Evolutionary conservation across 2,888 invertebrate genomes (phyloP).

Genomic region (Cosmia trapezina): DNA sequence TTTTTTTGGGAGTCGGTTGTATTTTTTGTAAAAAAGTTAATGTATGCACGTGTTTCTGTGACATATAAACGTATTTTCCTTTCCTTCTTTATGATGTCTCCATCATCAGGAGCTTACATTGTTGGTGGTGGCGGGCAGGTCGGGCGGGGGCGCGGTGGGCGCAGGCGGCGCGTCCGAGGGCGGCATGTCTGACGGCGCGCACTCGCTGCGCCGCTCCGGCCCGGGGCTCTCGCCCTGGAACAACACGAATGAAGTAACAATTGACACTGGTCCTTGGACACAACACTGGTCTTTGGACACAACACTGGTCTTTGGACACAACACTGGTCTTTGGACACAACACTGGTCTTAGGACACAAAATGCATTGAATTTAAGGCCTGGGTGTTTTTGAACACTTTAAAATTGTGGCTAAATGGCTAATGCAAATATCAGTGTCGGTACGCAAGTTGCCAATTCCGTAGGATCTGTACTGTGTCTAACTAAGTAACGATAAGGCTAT

Average conservation of each 20-base stretch:
- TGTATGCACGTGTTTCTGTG: no score
- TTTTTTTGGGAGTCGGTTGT: no score
- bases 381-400: no score
- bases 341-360: not conserved
- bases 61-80: no score
- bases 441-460: no score
- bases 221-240: constrained; percentile 86
- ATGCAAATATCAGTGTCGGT: no score
- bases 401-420: no score
- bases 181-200: constrained; percentile 79
- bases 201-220: constrained; percentile 85
- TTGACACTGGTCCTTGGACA: not conserved
- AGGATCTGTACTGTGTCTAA: no score
- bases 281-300: not conserved
- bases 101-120: constrained; percentile 57
- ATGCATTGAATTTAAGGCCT: no score
- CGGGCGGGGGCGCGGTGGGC: constrained; percentile 76
- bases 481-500: no score
- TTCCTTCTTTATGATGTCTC: constrained; percentile 6
- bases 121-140: constrained; percentile 67
- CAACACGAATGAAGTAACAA: not conserved
- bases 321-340: not conserved
- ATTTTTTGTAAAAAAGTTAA: no score
- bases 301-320: not conserved
- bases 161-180: constrained; percentile 79